Evolutionary conservation across 2,113 vertebrate genomes (phyloP), one percentile per base, ranked within the genome.

Genomic region (Salminus brasiliensis): DNA sequence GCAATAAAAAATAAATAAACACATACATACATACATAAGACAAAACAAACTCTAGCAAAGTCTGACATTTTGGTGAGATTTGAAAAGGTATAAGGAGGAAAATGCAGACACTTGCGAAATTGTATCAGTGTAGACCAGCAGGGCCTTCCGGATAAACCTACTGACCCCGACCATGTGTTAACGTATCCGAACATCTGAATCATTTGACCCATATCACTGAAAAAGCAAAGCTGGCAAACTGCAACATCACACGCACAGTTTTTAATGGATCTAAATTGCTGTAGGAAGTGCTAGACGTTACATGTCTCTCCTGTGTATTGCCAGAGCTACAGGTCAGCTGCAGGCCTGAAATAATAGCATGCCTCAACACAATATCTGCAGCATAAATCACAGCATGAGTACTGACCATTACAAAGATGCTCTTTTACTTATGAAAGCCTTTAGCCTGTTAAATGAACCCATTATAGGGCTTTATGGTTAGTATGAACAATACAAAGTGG

Each of bases 81-180:
- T 41, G 4, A 41, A 41, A 41, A 5, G 39, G 10, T 5, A 5
- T 4, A 41, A 41, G 39, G 39, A n/a, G n/a, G 39, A 41, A 41
- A 10, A n/a, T n/a, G 39, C 39, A 41, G 39, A n/a, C n/a, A n/a
- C 10, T 41, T 41, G 39, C 39, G 5, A 41, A n/a, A 36, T 9
- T n/a, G 21, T 36, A 39, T n/a, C 3, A 13, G 13, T 27, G 15
- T 12, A 52, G 1, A 10, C n/a, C 0, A 45, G 27, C 6, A 23
- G 6, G 49, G 36, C 29, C 32, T 45, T 18, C 43, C 16, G 2
- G 32, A 23, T 25, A 59, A 57, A 30, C 63, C 74, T 57, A 21
- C 47, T 78, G 39, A 47, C 66, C 65, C 7, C 30, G 41, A 78
- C 23, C 52, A 69, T 39, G 41, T 47, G 66, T 23, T 77, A 34